These are phyloP conservation scores for Microctonus brassicae DNA, from an alignment of 2,888 invertebrate genomes.

Conservation along the genomic window DNA sequence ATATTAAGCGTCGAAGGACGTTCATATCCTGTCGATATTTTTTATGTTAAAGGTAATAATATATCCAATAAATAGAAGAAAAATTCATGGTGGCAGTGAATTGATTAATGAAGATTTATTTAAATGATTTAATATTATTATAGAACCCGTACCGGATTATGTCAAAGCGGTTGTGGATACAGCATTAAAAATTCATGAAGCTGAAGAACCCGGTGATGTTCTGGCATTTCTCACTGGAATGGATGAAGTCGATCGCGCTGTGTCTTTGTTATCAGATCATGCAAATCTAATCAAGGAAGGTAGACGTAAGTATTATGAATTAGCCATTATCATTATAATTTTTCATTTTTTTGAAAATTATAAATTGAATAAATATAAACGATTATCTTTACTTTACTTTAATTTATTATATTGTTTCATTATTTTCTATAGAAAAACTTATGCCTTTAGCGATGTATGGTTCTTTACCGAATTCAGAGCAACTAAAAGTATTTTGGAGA, in stretches of 20 bases:
- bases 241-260: constrained; percentile 91
- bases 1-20: constrained; percentile 92
- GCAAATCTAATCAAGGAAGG: constrained; percentile 72
- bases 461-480: constrained; percentile 83
- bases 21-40: constrained; percentile 88
- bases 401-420: too few relatives aligned
- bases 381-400: too few relatives aligned
- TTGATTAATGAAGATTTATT: too few relatives aligned
- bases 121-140: constrained; percentile 50
- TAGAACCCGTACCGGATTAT: constrained; percentile 91
- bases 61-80: too few relatives aligned
- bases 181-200: constrained; percentile 88
- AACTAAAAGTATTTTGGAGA: constrained; percentile 85
- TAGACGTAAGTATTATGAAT: constrained; percentile 58
- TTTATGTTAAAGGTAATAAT: constrained; percentile 85
- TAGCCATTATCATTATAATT: too few relatives aligned
- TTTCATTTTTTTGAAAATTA: too few relatives aligned
- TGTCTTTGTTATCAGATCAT: constrained; percentile 77
- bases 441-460: constrained; percentile 93
- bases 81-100: not conserved
- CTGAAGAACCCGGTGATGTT: constrained; percentile 87
- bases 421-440: constrained; percentile 70
- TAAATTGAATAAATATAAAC: not conserved
- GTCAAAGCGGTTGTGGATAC: constrained; percentile 90
- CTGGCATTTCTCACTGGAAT: constrained; percentile 93